A percentile compares a stretch with the other conserved stretches of the same genome.
phyloP scores from a whole-genome alignment of 2,797 vertebrate genomes.

The Brotula barbata region DNA sequence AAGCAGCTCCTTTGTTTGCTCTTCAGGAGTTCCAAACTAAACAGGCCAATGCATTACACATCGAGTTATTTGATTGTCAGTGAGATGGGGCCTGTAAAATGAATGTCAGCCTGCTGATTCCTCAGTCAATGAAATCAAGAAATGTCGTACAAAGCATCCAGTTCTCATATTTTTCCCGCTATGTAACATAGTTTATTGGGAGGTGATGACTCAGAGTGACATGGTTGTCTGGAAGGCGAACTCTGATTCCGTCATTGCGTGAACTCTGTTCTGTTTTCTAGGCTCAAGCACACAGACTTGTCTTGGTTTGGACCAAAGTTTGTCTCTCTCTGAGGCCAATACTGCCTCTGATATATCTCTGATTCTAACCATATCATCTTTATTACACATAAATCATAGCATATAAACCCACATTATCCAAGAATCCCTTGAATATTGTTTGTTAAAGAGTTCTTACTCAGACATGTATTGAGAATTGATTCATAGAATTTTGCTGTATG shows the following conservation, averaged over 20 bases:
- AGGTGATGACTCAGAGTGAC: constrained; percentile 63
- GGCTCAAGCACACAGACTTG: constrained; percentile 37
- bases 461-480: no score
- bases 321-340: no score
- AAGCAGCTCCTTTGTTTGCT: constrained; percentile 37
- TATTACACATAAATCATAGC: no score
- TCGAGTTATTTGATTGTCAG: constrained; percentile 26
- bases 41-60: constrained; percentile 27
- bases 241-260: constrained; percentile 40
- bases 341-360: no score
- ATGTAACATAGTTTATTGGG: constrained; percentile 58
- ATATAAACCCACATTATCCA: no score
- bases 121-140: background rate
- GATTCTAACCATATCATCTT: no score
- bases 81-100: constrained; percentile 12
- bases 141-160: constrained; percentile 32
- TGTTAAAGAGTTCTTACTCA: no score
- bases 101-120: constrained; percentile 10
- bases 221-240: constrained; percentile 47
- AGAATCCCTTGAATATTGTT: no score
- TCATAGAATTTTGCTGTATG: no score
- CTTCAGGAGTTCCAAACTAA: constrained; percentile 5
- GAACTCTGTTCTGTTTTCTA: constrained; percentile 30
- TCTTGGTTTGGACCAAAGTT: constrained; percentile 27
- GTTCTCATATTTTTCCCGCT: constrained; percentile 52